Base-by-base conservation (phyloP, 2,888 invertebrate genomes). In the Masnerella sp. region DNA sequence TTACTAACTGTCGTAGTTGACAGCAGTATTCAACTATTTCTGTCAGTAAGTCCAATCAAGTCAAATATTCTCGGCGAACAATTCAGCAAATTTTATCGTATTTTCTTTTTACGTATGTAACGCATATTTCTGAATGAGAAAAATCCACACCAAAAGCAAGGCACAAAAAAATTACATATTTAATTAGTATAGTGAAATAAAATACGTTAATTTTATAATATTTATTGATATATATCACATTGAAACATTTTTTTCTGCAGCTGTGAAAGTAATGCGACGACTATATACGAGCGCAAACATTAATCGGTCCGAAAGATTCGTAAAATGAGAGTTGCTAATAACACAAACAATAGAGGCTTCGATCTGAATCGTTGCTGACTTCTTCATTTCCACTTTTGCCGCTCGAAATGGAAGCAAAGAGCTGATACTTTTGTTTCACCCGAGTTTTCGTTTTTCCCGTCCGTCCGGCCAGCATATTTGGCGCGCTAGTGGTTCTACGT, bases 391-490 rank as follows among this genome's bases (percentile, higher is more conserved):
- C 47, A 51, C 52, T 40, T 42, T 36, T 17, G 34, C 18, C 43
- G 49, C 45, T 20, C 43, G 54, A 49, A 72, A 49, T 51, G 38
- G 49, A 69, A 72, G 14, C 49, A 52, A 36, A 51, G 56, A 36
- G 56, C 69, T 59, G 65, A 52, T 77, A 82, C 77, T 80, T 82
- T 81, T 79, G 76, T 80, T 79, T 77, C 75, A 72, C 52, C 58
- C 38, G 30, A 51, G 54, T 74, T 49, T 59, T 58, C 58, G 11
- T 52, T 59, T 61, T 30, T 38, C 73, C 61, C 62, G 79, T 79
- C 79, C 78, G 79, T 71, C 61, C 62, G 79, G 79, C 79, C 78
- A 79, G 83, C 82, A 83, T 83, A 84, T 84, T 85, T 79, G 83
- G 79, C 75, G 78, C 77, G 79, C 77, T 69, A 75, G 74, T n/a